Evolutionary conservation across 2,113 vertebrate species (phyloP).

Genomic region (Vulpes vulpes): DNA sequence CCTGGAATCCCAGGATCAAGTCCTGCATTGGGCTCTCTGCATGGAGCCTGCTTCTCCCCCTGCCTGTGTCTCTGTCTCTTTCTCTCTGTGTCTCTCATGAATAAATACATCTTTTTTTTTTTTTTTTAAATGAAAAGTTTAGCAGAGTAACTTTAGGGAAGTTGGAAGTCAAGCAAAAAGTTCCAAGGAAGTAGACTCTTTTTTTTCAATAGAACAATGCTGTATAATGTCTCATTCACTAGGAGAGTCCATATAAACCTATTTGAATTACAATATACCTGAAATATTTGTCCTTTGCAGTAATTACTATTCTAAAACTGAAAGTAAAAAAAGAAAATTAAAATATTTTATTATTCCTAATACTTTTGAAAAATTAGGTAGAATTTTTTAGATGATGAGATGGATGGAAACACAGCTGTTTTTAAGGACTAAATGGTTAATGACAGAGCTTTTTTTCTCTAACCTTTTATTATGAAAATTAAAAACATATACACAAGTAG

Average conservation of each 20-base stretch:
- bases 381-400: slow-evolving; percentile 41
- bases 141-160: slow-evolving; percentile 46
- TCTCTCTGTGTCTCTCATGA: too few species aligned
- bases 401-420: neutral
- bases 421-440: slow-evolving; percentile 34
- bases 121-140: neutral
- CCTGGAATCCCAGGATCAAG: too few species aligned
- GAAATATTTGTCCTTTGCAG: slow-evolving; percentile 41
- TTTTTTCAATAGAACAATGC: neutral
- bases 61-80: too few species aligned
- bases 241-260: neutral
- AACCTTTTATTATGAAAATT: neutral
- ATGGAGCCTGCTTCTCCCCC: too few species aligned
- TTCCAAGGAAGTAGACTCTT: neutral
- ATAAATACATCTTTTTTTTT: too few species aligned
- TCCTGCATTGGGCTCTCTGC: too few species aligned
- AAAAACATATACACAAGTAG: neutral
- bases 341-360: slow-evolving; percentile 45
- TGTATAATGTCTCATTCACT: slow-evolving; percentile 35
- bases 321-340: neutral
- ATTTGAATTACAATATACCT: slow-evolving; percentile 33
- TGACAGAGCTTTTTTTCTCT: neutral
- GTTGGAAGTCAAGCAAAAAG: slow-evolving; percentile 4
- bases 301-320: neutral
- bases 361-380: slow-evolving; percentile 52